phyloP scores from a whole-genome alignment of 2,113 vertebrate species.

The Odobenus rosmarus region DNA sequence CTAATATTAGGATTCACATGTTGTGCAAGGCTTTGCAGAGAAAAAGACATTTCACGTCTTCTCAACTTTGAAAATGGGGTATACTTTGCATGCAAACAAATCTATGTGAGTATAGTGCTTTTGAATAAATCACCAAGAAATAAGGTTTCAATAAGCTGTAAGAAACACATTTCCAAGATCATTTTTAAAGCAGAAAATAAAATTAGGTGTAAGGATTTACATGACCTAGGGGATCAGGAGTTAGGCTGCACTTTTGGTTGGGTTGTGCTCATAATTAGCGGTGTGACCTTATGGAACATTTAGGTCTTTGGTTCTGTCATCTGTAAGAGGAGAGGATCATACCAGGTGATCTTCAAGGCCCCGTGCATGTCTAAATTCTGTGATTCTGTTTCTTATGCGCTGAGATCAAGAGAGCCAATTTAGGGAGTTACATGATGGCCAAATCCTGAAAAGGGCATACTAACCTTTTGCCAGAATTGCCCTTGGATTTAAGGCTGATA shows the following conservation, averaged over 20 bases:
- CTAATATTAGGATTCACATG: slow-evolving; percentile 79
- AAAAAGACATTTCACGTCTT: slow-evolving; percentile 55
- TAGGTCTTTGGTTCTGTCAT: background rate
- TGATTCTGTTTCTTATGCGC: background rate
- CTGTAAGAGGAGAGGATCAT: background rate
- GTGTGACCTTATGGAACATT: background rate
- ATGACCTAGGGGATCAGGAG: background rate
- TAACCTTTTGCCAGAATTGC: slow-evolving; percentile 6
- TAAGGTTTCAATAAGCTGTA: slow-evolving; percentile 38
- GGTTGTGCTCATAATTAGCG: background rate
- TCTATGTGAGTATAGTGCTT: slow-evolving; percentile 18
- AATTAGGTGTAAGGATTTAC: slow-evolving; percentile 47
- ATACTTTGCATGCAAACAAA: slow-evolving; percentile 72
- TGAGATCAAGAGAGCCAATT: background rate
- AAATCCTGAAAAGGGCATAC: background rate
- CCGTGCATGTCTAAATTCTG: background rate
- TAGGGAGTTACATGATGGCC: background rate
- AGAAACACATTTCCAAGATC: slow-evolving; percentile 51
- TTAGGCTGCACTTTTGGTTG: background rate
- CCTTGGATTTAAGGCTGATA: background rate
- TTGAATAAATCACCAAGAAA: slow-evolving; percentile 68
- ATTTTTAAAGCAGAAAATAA: slow-evolving; percentile 56
- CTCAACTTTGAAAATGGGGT: slow-evolving; percentile 66
- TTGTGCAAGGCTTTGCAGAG: slow-evolving; percentile 55
- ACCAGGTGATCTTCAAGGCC: background rate